Evolutionary conservation across 2,113 vertebrate genomes (phyloP).

Genomic region (Leucosticte australis): DNA sequence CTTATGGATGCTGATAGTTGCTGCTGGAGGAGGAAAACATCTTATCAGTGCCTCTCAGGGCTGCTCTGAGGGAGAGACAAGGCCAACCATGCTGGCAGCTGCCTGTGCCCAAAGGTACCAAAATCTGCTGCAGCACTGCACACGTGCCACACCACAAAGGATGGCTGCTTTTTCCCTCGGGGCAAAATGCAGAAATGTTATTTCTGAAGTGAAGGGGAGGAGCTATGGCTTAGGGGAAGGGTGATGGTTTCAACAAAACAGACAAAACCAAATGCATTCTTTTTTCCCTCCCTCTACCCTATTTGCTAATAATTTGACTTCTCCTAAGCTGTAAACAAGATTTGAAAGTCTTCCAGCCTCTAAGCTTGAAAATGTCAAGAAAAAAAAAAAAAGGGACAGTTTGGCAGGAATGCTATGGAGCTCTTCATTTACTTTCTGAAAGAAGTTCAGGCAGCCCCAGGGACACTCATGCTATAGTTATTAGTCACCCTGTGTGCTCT

Average conservation of each 20-base stretch:
- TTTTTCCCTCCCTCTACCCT: background rate
- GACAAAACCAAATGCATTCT: background rate
- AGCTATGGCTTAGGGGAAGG: background rate
- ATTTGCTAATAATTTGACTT: background rate
- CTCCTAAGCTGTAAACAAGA: background rate
- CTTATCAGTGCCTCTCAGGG: conserved; percentile 1
- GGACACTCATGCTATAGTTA: background rate
- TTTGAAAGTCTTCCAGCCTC: background rate
- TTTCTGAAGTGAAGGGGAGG: background rate
- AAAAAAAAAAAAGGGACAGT: background rate
- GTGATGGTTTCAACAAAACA: background rate
- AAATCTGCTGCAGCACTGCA: background rate
- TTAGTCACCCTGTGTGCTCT: background rate
- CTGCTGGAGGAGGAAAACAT: background rate
- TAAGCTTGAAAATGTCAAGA: background rate
- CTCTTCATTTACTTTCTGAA: background rate
- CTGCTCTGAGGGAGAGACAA: background rate
- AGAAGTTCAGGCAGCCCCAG: background rate
- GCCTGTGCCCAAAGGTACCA: background rate
- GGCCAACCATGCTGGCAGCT: background rate
- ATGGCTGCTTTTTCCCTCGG: background rate
- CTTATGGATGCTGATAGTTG: background rate
- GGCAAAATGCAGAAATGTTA: background rate
- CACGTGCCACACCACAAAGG: accelerated
- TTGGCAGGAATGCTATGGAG: background rate